A percentile compares a stretch with the other conserved stretches of the same genome.
Evolutionary conservation across 2,113 vertebrate species (phyloP).

Genomic region (Anolis sagrei): DNA sequence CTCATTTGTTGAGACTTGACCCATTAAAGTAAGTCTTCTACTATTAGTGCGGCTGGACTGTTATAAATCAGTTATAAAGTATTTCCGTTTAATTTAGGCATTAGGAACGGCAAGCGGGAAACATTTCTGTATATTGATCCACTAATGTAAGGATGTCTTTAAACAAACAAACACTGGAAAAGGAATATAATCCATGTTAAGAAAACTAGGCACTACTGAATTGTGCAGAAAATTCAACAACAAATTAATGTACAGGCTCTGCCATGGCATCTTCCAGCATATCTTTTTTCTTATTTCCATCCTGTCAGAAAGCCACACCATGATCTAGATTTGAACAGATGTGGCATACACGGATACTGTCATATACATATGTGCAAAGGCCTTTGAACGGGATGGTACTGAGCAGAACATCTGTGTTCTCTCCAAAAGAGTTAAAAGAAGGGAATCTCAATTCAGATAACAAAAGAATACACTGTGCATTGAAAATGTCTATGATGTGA

Average conservation of each 20-base stretch:
- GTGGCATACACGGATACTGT: not conserved
- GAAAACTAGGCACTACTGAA: not conserved
- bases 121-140: not conserved
- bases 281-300: not conserved
- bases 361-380: not conserved
- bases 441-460: not conserved
- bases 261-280: not conserved
- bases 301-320: not conserved
- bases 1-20: slow-evolving; percentile 42
- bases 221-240: not conserved
- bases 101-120: not conserved
- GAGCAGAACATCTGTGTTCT: not conserved
- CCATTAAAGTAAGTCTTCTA: slow-evolving; percentile 42
- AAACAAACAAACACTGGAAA: not conserved
- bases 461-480: not conserved
- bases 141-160: not conserved
- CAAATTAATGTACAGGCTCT: not conserved
- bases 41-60: slow-evolving; percentile 19
- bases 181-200: not conserved
- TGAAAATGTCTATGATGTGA: not conserved
- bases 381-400: not conserved
- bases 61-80: slow-evolving; percentile 29
- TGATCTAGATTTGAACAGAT: not conserved
- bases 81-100: not conserved
- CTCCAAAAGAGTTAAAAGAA: not conserved